phyloP scores from a whole-genome alignment of 2,113 vertebrate species.

The Rhadina sibilatrix region DNA sequence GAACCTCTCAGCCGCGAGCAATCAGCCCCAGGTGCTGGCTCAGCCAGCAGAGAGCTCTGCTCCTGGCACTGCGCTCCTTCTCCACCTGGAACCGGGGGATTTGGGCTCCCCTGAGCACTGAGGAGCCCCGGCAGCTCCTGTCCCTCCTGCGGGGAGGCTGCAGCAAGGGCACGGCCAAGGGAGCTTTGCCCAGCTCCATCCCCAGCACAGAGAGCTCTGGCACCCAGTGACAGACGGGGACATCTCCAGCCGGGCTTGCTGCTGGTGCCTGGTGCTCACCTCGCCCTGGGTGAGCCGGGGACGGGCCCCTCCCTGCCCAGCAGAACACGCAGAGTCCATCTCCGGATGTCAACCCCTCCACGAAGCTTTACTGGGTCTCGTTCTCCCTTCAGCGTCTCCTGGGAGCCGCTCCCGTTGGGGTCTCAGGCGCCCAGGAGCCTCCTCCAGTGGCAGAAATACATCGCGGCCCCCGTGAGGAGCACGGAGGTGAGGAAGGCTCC shows the following conservation, averaged over 20 bases:
- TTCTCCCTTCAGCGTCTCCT: background rate
- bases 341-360: background rate
- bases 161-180: accelerated
- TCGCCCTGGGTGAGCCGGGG: background rate
- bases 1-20: background rate
- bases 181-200: background rate
- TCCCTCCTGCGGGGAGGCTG: too few species aligned
- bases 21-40: background rate
- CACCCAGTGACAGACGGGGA: accelerated
- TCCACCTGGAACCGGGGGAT: background rate
- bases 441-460: conserved; percentile 19
- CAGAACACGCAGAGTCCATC: accelerated
- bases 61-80: background rate
- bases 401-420: too few species aligned
- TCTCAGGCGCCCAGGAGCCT: background rate
- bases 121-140: background rate
- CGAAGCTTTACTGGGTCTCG: background rate
- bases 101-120: background rate
- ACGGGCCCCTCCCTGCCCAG: accelerated
- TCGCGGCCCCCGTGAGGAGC: background rate
- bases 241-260: background rate
- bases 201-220: background rate
- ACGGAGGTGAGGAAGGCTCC: conserved; percentile 72
- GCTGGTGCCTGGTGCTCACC: background rate
- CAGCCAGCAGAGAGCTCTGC: background rate